phyloP scores from a whole-genome alignment of 2,888 invertebrate genomes.

The Epistrophella euchroma region DNA sequence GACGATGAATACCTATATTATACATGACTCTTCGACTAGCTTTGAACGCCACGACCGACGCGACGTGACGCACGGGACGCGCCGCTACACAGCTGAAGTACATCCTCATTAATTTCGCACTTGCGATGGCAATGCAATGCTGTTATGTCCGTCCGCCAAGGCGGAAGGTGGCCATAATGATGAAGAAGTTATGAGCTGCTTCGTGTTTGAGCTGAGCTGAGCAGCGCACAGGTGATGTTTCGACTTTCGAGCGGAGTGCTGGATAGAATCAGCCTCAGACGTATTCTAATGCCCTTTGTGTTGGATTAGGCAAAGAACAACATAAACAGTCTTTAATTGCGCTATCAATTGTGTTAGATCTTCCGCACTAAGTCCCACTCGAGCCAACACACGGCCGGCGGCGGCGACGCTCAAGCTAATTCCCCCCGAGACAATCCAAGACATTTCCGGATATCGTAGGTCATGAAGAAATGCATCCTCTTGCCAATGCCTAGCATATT shows the following conservation, averaged over 20 bases:
- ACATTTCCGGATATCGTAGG: slow-evolving; percentile 70
- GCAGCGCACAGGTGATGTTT: slow-evolving; percentile 58
- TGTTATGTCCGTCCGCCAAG: slow-evolving; percentile 62
- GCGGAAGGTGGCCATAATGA: slow-evolving; percentile 75
- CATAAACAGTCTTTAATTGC: slow-evolving; percentile 73
- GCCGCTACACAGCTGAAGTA: slow-evolving; percentile 57
- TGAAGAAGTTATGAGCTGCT: slow-evolving; percentile 72
- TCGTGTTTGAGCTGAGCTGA: too few species aligned
- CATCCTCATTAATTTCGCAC: slow-evolving; percentile 75
- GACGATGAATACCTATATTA: too few species aligned
- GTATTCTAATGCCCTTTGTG: slow-evolving; percentile 72
- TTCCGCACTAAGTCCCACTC: slow-evolving; percentile 13
- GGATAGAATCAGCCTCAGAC: background rate
- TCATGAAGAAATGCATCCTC: slow-evolving; percentile 52
- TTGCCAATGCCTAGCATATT: slow-evolving; percentile 3
- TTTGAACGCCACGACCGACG: slow-evolving; percentile 32
- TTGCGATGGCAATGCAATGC: slow-evolving; percentile 58
- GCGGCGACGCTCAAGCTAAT: slow-evolving; percentile 1
- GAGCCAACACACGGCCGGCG: background rate
- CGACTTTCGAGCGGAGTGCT: slow-evolving; percentile 9
- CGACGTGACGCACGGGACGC: background rate
- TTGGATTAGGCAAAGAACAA: slow-evolving; percentile 62
- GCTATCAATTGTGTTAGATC: slow-evolving; percentile 67
- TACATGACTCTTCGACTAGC: slow-evolving; percentile 21
- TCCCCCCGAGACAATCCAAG: slow-evolving; percentile 35